Evolutionary conservation across 2,113 vertebrate genomes (phyloP).

Genomic region (Anhinga anhinga): DNA sequence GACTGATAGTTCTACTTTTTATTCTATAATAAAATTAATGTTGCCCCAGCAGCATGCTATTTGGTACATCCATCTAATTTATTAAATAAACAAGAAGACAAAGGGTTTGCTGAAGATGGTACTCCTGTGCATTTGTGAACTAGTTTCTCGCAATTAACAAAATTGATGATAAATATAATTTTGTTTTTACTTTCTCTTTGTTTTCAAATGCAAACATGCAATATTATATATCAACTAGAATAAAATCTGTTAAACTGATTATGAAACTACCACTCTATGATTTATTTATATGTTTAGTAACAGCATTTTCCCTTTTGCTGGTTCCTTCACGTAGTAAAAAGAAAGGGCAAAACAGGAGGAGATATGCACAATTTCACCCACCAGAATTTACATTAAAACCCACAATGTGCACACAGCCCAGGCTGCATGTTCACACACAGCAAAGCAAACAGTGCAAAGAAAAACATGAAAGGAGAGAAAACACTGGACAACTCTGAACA

Average conservation of each 20-base stretch:
- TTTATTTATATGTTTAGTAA: slow-evolving; percentile 27
- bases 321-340: neutral
- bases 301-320: slow-evolving; percentile 18
- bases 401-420: neutral
- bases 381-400: neutral
- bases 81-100: slow-evolving; percentile 65
- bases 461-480: slow-evolving; percentile 37
- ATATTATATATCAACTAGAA: slow-evolving; percentile 2
- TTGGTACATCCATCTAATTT: slow-evolving; percentile 63
- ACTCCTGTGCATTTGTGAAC: slow-evolving; percentile 53
- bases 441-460: slow-evolving; percentile 12
- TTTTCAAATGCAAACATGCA: neutral
- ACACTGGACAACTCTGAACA: slow-evolving; percentile 38
- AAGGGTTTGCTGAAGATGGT: slow-evolving; percentile 51
- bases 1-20: slow-evolving; percentile 53
- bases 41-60: slow-evolving; percentile 57
- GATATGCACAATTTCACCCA: slow-evolving; percentile 14
- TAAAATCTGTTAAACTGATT: slow-evolving; percentile 44
- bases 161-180: slow-evolving; percentile 63
- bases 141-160: slow-evolving; percentile 52
- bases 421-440: neutral
- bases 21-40: slow-evolving; percentile 68
- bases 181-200: slow-evolving; percentile 21
- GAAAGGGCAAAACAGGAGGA: neutral
- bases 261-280: neutral